phyloP scores from a whole-genome alignment of 2,888 invertebrate species.

The Mellilla xanthometata region DNA sequence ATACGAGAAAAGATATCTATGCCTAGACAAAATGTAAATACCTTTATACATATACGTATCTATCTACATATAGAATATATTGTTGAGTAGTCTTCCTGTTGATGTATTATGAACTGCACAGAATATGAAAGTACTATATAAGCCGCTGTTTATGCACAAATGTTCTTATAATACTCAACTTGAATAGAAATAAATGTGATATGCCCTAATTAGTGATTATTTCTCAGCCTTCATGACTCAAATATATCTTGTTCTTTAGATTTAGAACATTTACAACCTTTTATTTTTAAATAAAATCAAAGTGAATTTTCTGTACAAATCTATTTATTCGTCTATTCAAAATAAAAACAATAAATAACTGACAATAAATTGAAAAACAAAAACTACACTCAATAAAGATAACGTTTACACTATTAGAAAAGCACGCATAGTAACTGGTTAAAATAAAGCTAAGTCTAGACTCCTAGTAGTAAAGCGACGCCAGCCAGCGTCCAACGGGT shows the following conservation, averaged over 20 bases:
- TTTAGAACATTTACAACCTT: too few relatives aligned
- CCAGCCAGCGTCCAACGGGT: slow-evolving; percentile 97
- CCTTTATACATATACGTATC: too few relatives aligned
- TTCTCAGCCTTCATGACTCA: too few relatives aligned
- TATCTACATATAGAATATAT: slow-evolving; percentile 10
- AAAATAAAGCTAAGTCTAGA: slow-evolving; percentile 65
- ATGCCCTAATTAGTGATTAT: not conserved
- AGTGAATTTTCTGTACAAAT: not conserved
- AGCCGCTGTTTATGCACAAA: slow-evolving; percentile 45
- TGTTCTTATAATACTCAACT: slow-evolving; percentile 36
- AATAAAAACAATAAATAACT: not conserved
- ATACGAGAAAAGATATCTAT: slow-evolving; percentile 22
- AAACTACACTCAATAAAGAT: too few relatives aligned
- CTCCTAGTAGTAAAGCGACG: slow-evolving; percentile 94
- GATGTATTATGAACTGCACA: slow-evolving; percentile 46
- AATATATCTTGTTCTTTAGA: too few relatives aligned
- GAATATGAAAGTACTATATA: slow-evolving; percentile 22
- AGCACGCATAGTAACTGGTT: too few relatives aligned
- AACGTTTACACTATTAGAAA: too few relatives aligned
- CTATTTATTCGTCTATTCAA: not conserved
- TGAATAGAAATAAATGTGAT: slow-evolving; percentile 27
- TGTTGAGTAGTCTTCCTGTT: slow-evolving; percentile 60
- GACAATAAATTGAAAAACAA: not conserved
- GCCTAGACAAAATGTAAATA: too few relatives aligned
- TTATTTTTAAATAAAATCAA: too few relatives aligned